Base-by-base conservation (phyloP, 2,113 vertebrate genomes). In the Thunnus thynnus region DNA sequence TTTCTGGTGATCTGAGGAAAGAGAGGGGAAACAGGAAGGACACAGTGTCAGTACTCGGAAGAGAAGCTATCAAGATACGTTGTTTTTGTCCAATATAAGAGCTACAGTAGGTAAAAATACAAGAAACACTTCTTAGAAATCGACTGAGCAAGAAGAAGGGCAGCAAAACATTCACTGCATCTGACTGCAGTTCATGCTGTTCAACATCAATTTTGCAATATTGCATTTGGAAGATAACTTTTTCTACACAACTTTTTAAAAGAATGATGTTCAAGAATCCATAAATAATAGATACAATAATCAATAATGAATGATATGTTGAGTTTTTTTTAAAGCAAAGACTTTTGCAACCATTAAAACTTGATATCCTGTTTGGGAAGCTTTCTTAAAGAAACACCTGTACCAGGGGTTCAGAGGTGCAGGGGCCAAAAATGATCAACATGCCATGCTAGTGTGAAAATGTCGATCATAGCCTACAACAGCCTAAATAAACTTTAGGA, bases 1-100 rank as follows among this genome's bases (percentile, higher is more conserved):
- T 82, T 94, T 94, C 91, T 94, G 93, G 65, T 94, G 93, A 91
- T 94, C 93, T 94, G 86, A 51, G 52, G 41, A 72, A 11, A 86
- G 17, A 60, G 9, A 62, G 54, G 41, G 36, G 62, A 70, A 64
- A 64, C 36, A 10, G 47, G 63, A 3, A 62, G 32, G 30, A 72
- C 13, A 36, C 16, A 51, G 4, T 3, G 55, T 30, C 56, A 20
- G 27, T 4, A 48, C 47, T 25, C 66, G 57, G 52, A 73, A n/a
- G 30, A 68, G 7, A 60, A 72, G 13, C 5, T 50, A 18, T 55
- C 17, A 17, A 30, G 8, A 32, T 25, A 16, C 4, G 50, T 16
- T 51, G 41, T 5, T 66, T 54, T 71, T 52, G 46, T 63, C 51
- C 36, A 65, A 47, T 27, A 41, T 32, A 18, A 30, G 13, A 58